These are phyloP conservation scores for Cephus pygmeus DNA, from an alignment of 2,888 invertebrate species.

Conservation along the genomic window DNA sequence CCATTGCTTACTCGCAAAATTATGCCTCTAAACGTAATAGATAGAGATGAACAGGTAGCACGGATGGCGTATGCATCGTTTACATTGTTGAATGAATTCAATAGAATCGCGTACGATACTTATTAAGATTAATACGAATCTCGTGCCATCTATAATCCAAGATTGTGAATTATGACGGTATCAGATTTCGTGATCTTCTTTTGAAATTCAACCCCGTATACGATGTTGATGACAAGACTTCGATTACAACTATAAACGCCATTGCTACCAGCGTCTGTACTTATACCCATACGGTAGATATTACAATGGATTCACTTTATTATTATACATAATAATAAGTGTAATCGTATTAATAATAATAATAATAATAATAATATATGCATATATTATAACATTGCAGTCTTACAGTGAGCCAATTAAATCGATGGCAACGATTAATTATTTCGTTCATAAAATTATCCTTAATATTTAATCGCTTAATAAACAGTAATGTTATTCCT, in stretches of 20 bases:
- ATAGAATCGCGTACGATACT: background rate
- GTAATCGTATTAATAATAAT: slow-evolving; percentile 19
- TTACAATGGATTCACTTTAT: background rate
- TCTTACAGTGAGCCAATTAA: slow-evolving; percentile 46
- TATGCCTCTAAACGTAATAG: slow-evolving; percentile 27
- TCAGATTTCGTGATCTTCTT: background rate
- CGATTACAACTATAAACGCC: background rate
- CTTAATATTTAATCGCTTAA: slow-evolving; percentile 24
- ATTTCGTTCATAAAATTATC: slow-evolving; percentile 12
- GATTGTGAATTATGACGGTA: background rate
- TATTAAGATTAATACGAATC: background rate
- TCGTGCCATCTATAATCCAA: background rate
- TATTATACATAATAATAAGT: slow-evolving; percentile 12
- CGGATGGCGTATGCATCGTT: background rate
- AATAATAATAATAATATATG: slow-evolving; percentile 25
- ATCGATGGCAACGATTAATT: slow-evolving; percentile 43
- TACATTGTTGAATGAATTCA: background rate
- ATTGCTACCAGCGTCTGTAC: background rate
- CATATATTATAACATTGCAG: slow-evolving; percentile 45
- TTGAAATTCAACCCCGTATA: background rate
- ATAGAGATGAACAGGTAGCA: background rate
- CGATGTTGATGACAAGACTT: background rate
- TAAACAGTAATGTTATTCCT: slow-evolving; percentile 27
- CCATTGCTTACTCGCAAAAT: slow-evolving; percentile 30
- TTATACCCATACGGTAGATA: background rate